Conservation (phyloP, 2,888 invertebrate genomes). For the Dexiosoma caninum region DNA sequence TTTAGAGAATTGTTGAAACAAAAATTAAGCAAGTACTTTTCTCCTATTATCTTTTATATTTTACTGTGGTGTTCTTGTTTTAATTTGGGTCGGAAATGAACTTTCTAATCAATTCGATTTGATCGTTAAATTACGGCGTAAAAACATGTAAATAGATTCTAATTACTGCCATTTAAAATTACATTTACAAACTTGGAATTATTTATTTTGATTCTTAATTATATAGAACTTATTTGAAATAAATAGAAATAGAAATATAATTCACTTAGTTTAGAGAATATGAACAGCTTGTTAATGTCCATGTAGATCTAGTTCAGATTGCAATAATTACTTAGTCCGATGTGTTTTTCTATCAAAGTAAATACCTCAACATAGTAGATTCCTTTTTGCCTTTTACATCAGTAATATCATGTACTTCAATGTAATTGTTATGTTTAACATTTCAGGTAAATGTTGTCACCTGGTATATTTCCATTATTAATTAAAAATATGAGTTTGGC, state of each 20-base stretch:
- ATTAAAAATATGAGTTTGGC: too few species aligned
- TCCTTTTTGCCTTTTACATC: conserved; percentile 28
- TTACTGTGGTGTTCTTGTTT: neutral
- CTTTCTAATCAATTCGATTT: conserved; percentile 71
- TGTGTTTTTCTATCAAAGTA: neutral
- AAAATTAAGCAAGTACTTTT: conserved; percentile 22
- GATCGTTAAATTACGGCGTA: conserved; percentile 68
- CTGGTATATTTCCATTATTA: conserved; percentile 45
- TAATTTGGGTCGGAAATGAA: conserved; percentile 63
- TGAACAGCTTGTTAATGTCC: conserved; percentile 58
- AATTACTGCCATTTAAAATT: conserved; percentile 52
- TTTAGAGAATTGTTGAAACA: conserved; percentile 65
- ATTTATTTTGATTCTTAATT: conserved; percentile 33
- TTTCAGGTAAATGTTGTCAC: conserved; percentile 48
- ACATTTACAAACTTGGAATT: conserved; percentile 10
- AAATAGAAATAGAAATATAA: neutral
- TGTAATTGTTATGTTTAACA: conserved; percentile 57
- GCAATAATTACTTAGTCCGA: conserved; percentile 28
- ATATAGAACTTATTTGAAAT: neutral
- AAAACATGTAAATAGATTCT: conserved; percentile 69
- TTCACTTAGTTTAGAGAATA: conserved; percentile 45
- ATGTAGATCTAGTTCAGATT: conserved; percentile 51
- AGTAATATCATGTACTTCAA: conserved; percentile 44
- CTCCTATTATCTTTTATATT: neutral
- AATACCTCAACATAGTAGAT: conserved; percentile 13